Evolutionary conservation across 2,797 vertebrate genomes (phyloP), one percentile per base, ranked within the genome.

Genomic region (Pantherophis vulpinus): DNA sequence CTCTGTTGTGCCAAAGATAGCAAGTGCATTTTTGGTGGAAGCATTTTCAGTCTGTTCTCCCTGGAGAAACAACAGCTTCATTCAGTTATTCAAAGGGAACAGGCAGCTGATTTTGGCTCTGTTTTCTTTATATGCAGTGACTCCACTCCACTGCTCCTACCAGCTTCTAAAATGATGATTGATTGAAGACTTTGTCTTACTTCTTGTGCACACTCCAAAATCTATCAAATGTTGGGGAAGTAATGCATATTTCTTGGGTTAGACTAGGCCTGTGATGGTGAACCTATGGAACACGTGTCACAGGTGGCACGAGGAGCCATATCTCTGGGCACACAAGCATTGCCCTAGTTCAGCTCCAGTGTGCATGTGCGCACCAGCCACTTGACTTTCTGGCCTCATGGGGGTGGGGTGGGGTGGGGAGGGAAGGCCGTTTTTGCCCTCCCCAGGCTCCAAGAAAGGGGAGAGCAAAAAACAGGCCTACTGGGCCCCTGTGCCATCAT

Each of bases 111-210:
- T 1, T 58, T 86, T 59, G 86, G 51, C 8, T 3, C 89, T 27
- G 37, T 86, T 1, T 20, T 0, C 8, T 74, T 1, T 4, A 0
- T 47, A 60, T 4, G n/a, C n/a, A 83, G 3, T 10, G 37, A 88
- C 1, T 37, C 3, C 6, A 74, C 23, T 29, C 92, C 55, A 55
- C 95, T 58, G 0, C 0, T 83, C 10, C 29, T 79, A 63, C 58
- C 6, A 47, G 91, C 92, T 94, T 96, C 89, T 94, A 90, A 37
- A 63, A 74, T 11, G 91, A 8, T 55, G 88, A 37, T 91, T 66
- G 0, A 54, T 47, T 56, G 27, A 87, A 56, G 7, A 58, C 7
- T 32, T 58, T 29, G 10, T 54, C 47, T 16, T 61, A 51, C 29
- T 61, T 27, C 42, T 54, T 61, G 16, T 63, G 4, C 60, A 66